These are phyloP conservation scores for Argentina silus DNA, from an alignment of 2,797 vertebrate species.

Conservation along the genomic window DNA sequence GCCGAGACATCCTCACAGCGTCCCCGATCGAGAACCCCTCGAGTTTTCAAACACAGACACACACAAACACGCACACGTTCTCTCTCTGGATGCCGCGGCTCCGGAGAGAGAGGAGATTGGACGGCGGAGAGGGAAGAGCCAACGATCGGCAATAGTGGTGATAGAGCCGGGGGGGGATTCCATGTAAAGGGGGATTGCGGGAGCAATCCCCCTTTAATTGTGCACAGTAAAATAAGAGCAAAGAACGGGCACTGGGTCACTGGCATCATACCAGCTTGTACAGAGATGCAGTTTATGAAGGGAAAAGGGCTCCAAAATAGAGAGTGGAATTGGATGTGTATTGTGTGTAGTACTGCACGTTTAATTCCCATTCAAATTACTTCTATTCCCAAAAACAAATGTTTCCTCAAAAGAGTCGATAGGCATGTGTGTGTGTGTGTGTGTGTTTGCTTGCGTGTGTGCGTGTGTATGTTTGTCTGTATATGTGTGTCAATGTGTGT, in stretches of 20 bases:
- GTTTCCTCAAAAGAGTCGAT: too few relatives aligned
- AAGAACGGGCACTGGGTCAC: too few relatives aligned
- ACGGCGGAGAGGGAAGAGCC: constrained; percentile 54
- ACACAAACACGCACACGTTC: too few relatives aligned
- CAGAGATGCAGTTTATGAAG: too few relatives aligned
- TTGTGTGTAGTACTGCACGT: neutral
- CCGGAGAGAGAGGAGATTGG: too few relatives aligned
- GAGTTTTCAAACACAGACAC: too few relatives aligned
- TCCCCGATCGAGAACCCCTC: constrained; percentile 26
- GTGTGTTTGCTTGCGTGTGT: constrained; percentile 1
- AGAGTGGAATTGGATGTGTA: neutral
- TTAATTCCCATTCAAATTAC: neutral
- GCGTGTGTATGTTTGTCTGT: neutral
- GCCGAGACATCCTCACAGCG: constrained; percentile 33
- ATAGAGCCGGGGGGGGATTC: constrained; percentile 64
- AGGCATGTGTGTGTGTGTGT: neutral
- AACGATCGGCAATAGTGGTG: constrained; percentile 67
- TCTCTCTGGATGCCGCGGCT: neutral
- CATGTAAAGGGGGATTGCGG: constrained; percentile 45
- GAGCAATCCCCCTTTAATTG: too few relatives aligned
- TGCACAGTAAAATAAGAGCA: neutral
- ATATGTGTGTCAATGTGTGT: too few relatives aligned
- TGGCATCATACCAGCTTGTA: too few relatives aligned
- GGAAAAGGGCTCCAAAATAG: neutral
- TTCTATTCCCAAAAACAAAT: too few relatives aligned